A percentile compares a stretch with the other conserved stretches of the same genome.
These are phyloP conservation scores for Irena cyanogastra DNA, from an alignment of 2,113 vertebrate genomes.

Conservation along the genomic window DNA sequence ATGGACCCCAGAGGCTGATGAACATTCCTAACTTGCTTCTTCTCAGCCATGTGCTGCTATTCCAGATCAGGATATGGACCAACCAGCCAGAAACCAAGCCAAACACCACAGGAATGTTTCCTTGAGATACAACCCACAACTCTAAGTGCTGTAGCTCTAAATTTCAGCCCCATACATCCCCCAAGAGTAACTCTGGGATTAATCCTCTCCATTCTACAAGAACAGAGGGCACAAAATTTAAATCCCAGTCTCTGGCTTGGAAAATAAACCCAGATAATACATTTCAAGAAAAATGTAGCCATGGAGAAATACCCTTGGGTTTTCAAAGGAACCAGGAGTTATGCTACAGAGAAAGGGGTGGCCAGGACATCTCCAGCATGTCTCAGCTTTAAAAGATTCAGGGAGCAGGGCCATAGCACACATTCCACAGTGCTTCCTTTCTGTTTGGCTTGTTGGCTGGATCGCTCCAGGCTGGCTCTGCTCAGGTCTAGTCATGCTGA, in stretches of 20 bases:
- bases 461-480: not conserved
- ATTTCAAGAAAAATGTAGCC: not conserved
- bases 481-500: conserved; percentile 77
- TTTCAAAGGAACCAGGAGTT: not conserved
- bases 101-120: conserved; percentile 15
- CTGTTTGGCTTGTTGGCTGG: conserved; percentile 50
- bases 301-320: not conserved
- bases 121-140: not conserved
- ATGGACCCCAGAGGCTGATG: not conserved
- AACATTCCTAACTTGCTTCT: not conserved
- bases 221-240: not conserved
- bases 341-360: not conserved
- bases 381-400: not conserved
- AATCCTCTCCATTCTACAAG: not conserved
- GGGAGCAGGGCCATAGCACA: not conserved
- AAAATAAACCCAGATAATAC: not conserved
- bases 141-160: not conserved
- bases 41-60: conserved; percentile 43
- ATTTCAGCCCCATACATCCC: not conserved
- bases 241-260: not conserved
- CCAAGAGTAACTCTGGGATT: not conserved
- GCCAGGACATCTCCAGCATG: not conserved
- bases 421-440: not conserved
- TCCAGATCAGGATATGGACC: conserved; percentile 39
- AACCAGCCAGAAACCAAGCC: conserved; percentile 60